Evolutionary conservation across 2,113 vertebrate genomes (phyloP).

Genomic region (Lepus americanus): DNA sequence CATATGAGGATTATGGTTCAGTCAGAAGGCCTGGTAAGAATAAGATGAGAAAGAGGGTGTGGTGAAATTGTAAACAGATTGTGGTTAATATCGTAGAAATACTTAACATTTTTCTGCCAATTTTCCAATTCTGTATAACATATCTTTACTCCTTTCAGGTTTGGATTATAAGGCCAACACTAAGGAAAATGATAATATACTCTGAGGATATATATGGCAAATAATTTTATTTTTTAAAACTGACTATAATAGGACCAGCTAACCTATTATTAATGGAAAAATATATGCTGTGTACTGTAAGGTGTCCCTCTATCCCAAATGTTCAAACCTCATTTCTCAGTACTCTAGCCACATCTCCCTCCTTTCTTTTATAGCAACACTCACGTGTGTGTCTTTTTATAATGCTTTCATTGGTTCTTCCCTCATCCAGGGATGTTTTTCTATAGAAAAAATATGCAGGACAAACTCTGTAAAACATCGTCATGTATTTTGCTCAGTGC

Average conservation of each 20-base stretch:
- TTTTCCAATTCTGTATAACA: background rate
- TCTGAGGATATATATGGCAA: background rate
- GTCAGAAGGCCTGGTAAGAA: background rate
- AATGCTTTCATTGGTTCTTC: background rate
- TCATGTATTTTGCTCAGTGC: background rate
- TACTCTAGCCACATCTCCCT: background rate
- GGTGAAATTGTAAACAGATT: background rate
- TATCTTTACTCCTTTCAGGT: background rate
- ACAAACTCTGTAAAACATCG: background rate
- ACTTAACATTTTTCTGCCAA: background rate
- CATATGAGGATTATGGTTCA: background rate
- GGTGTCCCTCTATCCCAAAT: accelerated
- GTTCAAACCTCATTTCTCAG: no score
- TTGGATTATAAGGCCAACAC: background rate
- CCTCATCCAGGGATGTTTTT: background rate
- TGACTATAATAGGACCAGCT: background rate
- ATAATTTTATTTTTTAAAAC: background rate
- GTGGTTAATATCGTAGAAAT: background rate
- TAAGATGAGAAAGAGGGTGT: background rate
- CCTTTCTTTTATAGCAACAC: background rate
- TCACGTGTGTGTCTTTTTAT: background rate
- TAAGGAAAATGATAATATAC: background rate
- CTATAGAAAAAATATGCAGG: background rate
- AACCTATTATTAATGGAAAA: background rate
- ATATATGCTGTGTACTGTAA: background rate